phyloP scores from a whole-genome alignment of 2,113 vertebrate species.

The Cygnus atratus region DNA sequence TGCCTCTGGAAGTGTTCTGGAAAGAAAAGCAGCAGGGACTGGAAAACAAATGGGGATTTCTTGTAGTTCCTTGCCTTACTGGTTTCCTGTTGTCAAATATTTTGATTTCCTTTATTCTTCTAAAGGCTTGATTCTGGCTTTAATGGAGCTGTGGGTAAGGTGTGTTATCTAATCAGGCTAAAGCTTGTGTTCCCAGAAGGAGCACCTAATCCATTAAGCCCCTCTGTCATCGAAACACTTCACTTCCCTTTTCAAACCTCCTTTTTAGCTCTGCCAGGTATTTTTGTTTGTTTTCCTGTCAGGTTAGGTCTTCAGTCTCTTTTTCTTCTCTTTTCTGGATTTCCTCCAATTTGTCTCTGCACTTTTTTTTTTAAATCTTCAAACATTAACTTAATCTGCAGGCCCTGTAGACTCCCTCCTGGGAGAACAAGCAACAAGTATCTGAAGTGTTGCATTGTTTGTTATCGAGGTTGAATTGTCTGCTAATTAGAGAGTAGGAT shows the following conservation, averaged over 20 bases:
- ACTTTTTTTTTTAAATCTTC: neutral
- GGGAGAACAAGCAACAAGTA: neutral
- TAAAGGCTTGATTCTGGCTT: neutral
- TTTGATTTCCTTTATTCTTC: conserved; percentile 15
- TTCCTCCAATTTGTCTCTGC: neutral
- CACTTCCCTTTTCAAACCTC: neutral
- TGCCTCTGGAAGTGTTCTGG: neutral
- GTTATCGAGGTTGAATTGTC: neutral
- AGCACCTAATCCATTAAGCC: neutral
- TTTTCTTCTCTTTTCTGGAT: neutral
- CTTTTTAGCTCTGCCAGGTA: neutral
- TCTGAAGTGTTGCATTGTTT: neutral
- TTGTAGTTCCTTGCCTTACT: neutral
- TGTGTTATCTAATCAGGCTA: neutral
- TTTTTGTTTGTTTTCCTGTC: neutral
- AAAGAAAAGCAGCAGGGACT: neutral
- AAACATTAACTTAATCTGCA: neutral
- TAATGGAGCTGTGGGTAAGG: neutral
- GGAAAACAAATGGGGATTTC: neutral
- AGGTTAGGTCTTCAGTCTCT: neutral
- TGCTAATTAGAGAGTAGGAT: neutral
- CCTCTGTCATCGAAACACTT: neutral
- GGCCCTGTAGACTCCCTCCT: neutral
- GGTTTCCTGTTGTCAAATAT: neutral
- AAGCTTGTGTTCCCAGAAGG: neutral